These are phyloP conservation scores for Apocheima hispidaria DNA, from an alignment of 2,888 invertebrate species.

Conservation along the genomic window DNA sequence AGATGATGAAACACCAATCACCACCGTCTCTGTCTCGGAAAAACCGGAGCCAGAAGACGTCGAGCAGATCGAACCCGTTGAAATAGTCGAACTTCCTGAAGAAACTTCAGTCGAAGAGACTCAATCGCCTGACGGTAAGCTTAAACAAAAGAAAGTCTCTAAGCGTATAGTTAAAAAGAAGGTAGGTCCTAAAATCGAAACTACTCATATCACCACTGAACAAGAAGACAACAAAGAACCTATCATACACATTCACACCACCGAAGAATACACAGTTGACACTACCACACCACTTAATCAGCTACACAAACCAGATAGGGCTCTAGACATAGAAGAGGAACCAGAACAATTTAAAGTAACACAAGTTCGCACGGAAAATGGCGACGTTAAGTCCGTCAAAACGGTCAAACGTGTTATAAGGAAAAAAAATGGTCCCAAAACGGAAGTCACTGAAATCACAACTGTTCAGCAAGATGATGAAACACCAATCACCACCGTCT, in stretches of 20 bases:
- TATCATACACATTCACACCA: neutral
- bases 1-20: neutral
- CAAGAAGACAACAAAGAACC: constrained; percentile 2
- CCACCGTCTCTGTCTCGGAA: neutral
- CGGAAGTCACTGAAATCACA: constrained; percentile 49
- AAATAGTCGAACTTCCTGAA: neutral
- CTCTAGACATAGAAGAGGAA: neutral
- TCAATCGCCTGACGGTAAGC: neutral
- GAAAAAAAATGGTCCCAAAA: constrained; percentile 51
- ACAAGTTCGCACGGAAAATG: neutral
- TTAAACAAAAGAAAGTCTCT: constrained; percentile 36
- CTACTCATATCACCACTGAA: constrained; percentile 55
- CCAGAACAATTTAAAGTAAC: neutral
- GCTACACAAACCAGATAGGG: neutral
- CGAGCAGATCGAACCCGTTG: neutral
- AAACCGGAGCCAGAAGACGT: neutral
- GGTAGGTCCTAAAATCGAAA: constrained; percentile 60
- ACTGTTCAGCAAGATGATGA: constrained; percentile 48
- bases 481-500: constrained; percentile 42
- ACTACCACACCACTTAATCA: neutral
- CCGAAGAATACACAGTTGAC: constrained; percentile 49
- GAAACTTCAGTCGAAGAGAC: neutral
- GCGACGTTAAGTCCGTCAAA: constrained; percentile 52
- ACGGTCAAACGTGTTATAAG: constrained; percentile 51
- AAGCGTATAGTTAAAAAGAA: constrained; percentile 54